Evolutionary conservation across 1,140 invertebrate species (phyloP).

Genomic region (Camponotus vicinus): DNA sequence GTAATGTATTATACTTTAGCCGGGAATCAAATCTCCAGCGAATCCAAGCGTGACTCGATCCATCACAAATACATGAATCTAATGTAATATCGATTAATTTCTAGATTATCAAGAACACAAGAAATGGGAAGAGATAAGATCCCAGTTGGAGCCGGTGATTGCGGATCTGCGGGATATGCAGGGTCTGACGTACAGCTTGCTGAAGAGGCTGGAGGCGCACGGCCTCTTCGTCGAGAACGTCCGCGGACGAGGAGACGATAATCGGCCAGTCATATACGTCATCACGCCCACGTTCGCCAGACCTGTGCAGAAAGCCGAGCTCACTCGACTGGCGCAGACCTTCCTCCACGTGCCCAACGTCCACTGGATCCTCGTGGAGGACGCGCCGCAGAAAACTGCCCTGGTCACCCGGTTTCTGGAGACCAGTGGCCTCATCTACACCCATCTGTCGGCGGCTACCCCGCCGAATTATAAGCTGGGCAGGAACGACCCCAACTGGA

Average conservation of each 20-base stretch:
- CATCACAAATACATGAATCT: too few relatives aligned
- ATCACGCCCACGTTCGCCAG: constrained; percentile 97
- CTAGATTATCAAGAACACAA: constrained; percentile 72
- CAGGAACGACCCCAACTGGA: constrained; percentile 92
- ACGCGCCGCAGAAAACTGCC: constrained; percentile 91
- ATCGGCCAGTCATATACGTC: constrained; percentile 89
- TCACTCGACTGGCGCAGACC: constrained; percentile 96
- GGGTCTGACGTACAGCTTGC: constrained; percentile 17
- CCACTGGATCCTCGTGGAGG: constrained; percentile 99
- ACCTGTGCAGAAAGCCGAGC: constrained; percentile 97
- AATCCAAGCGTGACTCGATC: not conserved
- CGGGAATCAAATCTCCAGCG: too few relatives aligned
- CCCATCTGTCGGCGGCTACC: constrained; percentile 89
- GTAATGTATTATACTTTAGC: too few relatives aligned
- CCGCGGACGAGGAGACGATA: not conserved
- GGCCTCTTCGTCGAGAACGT: not conserved
- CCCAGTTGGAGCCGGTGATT: constrained; percentile 53
- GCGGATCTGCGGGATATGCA: constrained; percentile 55
- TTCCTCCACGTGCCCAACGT: constrained; percentile 95
- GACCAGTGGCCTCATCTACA: constrained; percentile 90
- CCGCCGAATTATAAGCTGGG: constrained; percentile 90
- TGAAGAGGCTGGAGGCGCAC: constrained; percentile 49
- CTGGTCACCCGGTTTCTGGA: constrained; percentile 94
- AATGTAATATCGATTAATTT: not conserved
- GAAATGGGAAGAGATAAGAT: constrained; percentile 67